phyloP scores from a whole-genome alignment of 2,797 vertebrate species.

The Etheostoma nigrum region DNA sequence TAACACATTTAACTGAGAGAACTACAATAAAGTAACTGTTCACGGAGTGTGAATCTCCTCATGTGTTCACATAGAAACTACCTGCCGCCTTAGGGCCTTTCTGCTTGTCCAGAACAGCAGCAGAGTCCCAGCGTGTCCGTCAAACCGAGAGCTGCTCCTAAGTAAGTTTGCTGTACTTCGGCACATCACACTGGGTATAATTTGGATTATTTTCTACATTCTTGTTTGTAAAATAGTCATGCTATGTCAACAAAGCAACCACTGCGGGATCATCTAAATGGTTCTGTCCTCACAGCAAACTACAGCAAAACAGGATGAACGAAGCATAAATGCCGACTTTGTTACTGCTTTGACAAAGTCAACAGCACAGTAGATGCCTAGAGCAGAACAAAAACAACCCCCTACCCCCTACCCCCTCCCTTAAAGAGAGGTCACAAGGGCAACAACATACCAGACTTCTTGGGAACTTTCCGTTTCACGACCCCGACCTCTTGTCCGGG shows the following conservation, averaged over 20 bases:
- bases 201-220: slow-evolving; percentile 6
- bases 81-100: neutral
- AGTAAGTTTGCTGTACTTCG: neutral
- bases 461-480: slow-evolving; percentile 79
- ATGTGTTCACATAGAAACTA: neutral
- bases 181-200: neutral
- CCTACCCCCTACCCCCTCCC: neutral
- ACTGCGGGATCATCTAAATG: neutral
- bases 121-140: neutral
- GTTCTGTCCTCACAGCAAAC: slow-evolving; percentile 19
- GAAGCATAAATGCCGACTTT: neutral
- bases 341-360: slow-evolving; percentile 18
- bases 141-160: neutral
- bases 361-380: slow-evolving; percentile 5
- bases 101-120: neutral
- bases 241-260: neutral
- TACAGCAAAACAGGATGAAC: slow-evolving; percentile 5
- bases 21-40: neutral
- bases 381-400: slow-evolving; percentile 38
- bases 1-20: no score
- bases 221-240: neutral
- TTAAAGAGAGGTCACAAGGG: slow-evolving; percentile 47
- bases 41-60: no score
- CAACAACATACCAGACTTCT: slow-evolving; percentile 73
- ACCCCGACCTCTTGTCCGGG: slow-evolving; percentile 61